phyloP scores from a whole-genome alignment of 2,113 vertebrate genomes.

The Gallinago undulata region DNA sequence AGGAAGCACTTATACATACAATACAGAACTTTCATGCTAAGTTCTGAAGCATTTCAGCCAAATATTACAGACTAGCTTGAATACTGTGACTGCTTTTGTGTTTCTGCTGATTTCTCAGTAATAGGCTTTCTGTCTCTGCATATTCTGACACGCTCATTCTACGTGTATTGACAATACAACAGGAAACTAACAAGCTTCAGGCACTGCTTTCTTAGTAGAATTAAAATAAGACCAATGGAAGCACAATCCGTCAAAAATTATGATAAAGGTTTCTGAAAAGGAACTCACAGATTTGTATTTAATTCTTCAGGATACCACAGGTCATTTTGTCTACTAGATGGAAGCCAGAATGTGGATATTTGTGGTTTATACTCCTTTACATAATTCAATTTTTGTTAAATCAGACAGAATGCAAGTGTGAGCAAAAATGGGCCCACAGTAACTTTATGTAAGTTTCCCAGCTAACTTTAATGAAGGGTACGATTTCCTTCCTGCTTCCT shows the following conservation, averaged over 20 bases:
- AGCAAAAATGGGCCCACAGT: neutral
- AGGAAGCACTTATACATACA: slow-evolving; percentile 29
- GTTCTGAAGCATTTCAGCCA: slow-evolving; percentile 12
- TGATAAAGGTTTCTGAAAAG: neutral
- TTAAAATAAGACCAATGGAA: neutral
- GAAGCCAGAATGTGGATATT: neutral
- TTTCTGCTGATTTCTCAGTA: neutral
- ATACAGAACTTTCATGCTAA: slow-evolving; percentile 29
- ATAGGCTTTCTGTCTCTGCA: neutral
- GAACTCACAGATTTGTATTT: neutral
- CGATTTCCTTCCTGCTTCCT: neutral
- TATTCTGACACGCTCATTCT: neutral
- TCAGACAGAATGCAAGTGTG: fast-evolving
- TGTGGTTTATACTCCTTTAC: neutral
- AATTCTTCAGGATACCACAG: neutral
- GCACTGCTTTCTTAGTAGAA: neutral
- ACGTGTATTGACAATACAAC: neutral
- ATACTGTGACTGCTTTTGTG: neutral
- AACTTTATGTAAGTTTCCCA: neutral
- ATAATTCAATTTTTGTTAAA: neutral
- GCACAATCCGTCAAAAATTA: neutral
- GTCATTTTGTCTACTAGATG: neutral
- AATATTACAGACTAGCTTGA: slow-evolving; percentile 2
- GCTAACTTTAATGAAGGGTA: neutral
- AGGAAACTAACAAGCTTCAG: neutral